Evolutionary conservation across 2,888 invertebrate species (phyloP).

Genomic region (Malacosoma neustria): DNA sequence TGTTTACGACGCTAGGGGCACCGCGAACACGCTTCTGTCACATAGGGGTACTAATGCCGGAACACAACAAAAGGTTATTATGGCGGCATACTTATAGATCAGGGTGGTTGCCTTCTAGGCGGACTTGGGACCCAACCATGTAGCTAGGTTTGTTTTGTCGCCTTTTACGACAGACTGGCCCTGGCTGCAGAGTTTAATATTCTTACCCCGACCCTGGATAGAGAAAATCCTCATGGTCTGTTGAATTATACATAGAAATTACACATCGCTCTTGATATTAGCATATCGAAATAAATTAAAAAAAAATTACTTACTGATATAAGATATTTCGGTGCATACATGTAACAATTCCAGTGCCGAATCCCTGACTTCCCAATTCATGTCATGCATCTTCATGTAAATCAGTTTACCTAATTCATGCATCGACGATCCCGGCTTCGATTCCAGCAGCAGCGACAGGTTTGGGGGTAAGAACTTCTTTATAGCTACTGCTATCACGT

Average conservation of each 20-base stretch:
- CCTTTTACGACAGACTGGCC: no score
- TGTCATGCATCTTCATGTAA: slow-evolving; percentile 80
- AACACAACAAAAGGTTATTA: no score
- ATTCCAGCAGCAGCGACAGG: slow-evolving; percentile 81
- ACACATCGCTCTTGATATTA: not conserved
- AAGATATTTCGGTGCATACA: slow-evolving; percentile 80
- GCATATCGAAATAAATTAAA: not conserved
- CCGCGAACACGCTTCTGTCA: no score
- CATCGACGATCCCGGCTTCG: slow-evolving; percentile 77
- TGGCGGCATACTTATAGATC: no score
- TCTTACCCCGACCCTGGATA: not conserved
- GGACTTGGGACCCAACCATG: no score
- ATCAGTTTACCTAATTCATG: slow-evolving; percentile 80
- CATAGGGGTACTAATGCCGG: no score
- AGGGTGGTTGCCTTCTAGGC: no score
- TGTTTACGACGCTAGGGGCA: no score
- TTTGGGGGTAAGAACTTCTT: slow-evolving; percentile 86
- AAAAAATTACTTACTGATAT: slow-evolving; percentile 75
- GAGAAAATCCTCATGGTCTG: no score
- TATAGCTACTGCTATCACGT: slow-evolving; percentile 80
- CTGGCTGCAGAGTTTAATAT: no score
- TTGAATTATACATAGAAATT: no score
- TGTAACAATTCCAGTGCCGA: slow-evolving; percentile 83
- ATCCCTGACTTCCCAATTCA: slow-evolving; percentile 86
- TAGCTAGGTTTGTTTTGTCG: no score